A percentile compares a stretch with the other conserved stretches of the same genome.
These are phyloP conservation scores for Tribolium madens DNA, from an alignment of 1,140 invertebrate species.

Conservation along the genomic window DNA sequence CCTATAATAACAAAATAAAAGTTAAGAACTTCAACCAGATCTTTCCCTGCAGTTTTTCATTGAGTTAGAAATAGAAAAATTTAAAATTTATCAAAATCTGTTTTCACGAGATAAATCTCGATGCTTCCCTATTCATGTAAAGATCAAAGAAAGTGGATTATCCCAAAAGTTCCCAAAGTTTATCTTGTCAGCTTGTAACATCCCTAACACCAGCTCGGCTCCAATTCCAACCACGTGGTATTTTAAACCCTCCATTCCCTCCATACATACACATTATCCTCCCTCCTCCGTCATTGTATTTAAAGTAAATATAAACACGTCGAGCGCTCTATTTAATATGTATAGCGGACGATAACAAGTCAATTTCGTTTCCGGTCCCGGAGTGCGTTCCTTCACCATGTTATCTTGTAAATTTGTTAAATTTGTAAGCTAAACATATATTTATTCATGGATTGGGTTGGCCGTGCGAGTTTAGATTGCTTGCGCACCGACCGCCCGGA, in stretches of 20 bases:
- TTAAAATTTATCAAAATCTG: no score
- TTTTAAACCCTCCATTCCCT: background rate
- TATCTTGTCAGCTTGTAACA: background rate
- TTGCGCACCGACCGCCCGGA: constrained; percentile 19
- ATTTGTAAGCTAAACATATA: constrained; percentile 49
- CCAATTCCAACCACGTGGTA: background rate
- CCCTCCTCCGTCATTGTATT: constrained; percentile 6
- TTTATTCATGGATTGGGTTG: constrained; percentile 50
- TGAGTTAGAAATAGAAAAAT: no score
- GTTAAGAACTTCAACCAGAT: no score
- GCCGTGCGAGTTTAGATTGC: constrained; percentile 39
- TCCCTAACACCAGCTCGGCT: background rate
- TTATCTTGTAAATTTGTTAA: constrained; percentile 46
- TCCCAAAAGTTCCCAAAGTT: background rate
- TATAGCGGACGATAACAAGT: constrained; percentile 34
- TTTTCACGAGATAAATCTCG: no score
- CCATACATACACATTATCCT: background rate
- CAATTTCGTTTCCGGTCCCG: constrained; percentile 36
- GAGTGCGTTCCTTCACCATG: constrained; percentile 28
- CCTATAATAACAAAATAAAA: no score
- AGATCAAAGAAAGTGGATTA: background rate
- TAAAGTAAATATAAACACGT: constrained; percentile 30
- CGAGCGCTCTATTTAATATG: constrained; percentile 31
- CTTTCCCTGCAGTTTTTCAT: no score
- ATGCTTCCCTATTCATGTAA: background rate